Evolutionary conservation across 2,113 vertebrate genomes (phyloP).

Genomic region (Brienomyrus longianalis): DNA sequence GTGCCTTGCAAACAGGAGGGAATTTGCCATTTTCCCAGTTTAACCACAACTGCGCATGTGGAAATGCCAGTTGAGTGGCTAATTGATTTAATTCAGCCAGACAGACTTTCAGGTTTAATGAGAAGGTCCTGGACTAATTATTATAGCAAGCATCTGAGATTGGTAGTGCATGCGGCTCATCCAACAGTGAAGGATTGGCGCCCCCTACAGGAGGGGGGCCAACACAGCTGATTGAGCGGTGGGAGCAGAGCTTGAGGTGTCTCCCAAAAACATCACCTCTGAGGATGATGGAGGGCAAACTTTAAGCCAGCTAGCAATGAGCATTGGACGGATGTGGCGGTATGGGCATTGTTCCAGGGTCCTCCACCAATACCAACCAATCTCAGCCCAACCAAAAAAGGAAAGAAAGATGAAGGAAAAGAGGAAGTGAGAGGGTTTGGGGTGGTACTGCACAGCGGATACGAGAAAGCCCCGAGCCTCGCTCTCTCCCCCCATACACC

Average conservation of each 20-base stretch:
- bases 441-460: constrained; percentile 33
- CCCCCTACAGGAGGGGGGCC: not conserved
- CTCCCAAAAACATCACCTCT: not conserved
- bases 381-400: not conserved
- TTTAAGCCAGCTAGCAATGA: not conserved
- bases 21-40: constrained; percentile 34
- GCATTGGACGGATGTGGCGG: not conserved
- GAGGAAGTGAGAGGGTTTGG: constrained; percentile 32
- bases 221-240: constrained; percentile 43
- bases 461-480: constrained; percentile 39
- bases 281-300: not conserved
- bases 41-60: constrained; percentile 15
- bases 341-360: not conserved
- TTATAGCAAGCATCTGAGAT: constrained; percentile 14
- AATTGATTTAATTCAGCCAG: constrained; percentile 34
- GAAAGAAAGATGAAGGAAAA: not conserved
- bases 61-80: constrained; percentile 24
- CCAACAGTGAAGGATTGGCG: constrained; percentile 19
- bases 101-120: constrained; percentile 44
- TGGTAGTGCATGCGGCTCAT: constrained; percentile 9
- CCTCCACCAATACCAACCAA: not conserved
- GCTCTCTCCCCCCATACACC: constrained; percentile 51
- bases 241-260: not conserved
- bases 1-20: constrained; percentile 4
- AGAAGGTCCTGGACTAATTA: constrained; percentile 33